Percentiles rank a stretch among this genome's conserved stretches.
Evolutionary conservation across 2,888 invertebrate genomes (phyloP).

Genomic region (Lithophane socia): DNA sequence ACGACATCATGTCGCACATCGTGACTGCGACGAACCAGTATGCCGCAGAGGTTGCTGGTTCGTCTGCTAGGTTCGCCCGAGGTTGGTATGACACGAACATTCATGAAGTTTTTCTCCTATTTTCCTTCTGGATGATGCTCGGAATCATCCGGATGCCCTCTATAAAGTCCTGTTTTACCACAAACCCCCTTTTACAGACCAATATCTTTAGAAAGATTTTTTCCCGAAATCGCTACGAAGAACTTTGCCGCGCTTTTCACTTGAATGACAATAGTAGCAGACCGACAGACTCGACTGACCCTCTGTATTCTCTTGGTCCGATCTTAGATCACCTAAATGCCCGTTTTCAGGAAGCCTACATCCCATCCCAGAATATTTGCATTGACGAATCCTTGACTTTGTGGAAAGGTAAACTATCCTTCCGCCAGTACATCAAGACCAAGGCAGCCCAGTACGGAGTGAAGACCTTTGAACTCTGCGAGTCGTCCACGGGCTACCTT

Average conservation of each 20-base stretch:
- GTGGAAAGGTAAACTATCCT: not conserved
- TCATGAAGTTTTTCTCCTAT: not conserved
- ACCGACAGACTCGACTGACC: not conserved
- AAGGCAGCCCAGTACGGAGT: not conserved
- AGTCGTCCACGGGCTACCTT: slow-evolving; percentile 17
- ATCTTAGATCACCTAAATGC: slow-evolving; percentile 6
- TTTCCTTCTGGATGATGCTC: slow-evolving; percentile 23
- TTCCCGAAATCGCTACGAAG: not conserved
- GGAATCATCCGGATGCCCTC: slow-evolving; percentile 18
- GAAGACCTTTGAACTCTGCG: slow-evolving; percentile 10
- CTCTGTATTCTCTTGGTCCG: not conserved
- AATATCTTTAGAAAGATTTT: slow-evolving; percentile 10
- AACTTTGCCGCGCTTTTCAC: slow-evolving; percentile 17
- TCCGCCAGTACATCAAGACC: not conserved
- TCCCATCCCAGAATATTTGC: slow-evolving; percentile 11
- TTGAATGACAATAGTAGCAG: slow-evolving; percentile 1
- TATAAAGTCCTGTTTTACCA: not conserved
- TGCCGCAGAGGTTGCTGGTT: not conserved
- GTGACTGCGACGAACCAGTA: not conserved
- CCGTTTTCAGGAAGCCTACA: not conserved
- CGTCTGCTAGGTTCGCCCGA: not conserved
- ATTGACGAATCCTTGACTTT: slow-evolving; percentile 1
- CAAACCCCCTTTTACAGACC: not conserved
- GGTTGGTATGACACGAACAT: slow-evolving; percentile 13
- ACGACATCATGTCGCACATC: not conserved